phyloP scores from a whole-genome alignment of 2,888 invertebrate species.

The Diaprepes abbreviatus region DNA sequence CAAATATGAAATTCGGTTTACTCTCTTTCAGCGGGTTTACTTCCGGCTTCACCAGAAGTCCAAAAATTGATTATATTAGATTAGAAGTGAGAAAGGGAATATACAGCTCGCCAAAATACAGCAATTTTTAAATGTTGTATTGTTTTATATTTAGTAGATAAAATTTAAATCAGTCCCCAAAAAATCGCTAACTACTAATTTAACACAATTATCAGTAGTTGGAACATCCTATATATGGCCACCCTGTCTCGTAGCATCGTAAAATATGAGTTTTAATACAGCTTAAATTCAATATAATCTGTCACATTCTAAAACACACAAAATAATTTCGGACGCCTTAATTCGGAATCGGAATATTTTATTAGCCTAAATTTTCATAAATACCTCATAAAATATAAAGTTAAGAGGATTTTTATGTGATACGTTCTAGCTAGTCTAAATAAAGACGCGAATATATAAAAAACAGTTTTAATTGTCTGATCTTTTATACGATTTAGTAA shows the following conservation, averaged over 20 bases:
- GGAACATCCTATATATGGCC: no score
- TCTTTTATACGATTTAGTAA: not conserved
- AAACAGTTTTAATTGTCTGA: not conserved
- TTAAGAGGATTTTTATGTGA: slow-evolving; percentile 22
- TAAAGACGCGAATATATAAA: not conserved
- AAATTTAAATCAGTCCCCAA: no score
- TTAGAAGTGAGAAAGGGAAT: no score
- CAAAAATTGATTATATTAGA: no score
- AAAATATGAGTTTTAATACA: slow-evolving; percentile 12
- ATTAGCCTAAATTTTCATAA: slow-evolving; percentile 30
- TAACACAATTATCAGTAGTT: no score
- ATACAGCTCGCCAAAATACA: no score
- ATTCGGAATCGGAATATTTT: slow-evolving; percentile 27
- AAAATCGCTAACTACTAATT: no score
- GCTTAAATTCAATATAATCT: slow-evolving; percentile 28
- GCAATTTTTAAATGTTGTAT: no score
- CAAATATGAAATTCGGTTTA: no score
- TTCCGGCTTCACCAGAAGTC: no score
- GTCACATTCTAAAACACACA: slow-evolving; percentile 21
- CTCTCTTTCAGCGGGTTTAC: no score
- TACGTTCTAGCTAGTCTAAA: not conserved
- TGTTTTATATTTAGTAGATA: no score
- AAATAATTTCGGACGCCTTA: slow-evolving; percentile 30
- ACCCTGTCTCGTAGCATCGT: not conserved
- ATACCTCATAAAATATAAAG: slow-evolving; percentile 26